phyloP scores from a whole-genome alignment of 2,113 vertebrate species.

The Alaudala cheleensis region DNA sequence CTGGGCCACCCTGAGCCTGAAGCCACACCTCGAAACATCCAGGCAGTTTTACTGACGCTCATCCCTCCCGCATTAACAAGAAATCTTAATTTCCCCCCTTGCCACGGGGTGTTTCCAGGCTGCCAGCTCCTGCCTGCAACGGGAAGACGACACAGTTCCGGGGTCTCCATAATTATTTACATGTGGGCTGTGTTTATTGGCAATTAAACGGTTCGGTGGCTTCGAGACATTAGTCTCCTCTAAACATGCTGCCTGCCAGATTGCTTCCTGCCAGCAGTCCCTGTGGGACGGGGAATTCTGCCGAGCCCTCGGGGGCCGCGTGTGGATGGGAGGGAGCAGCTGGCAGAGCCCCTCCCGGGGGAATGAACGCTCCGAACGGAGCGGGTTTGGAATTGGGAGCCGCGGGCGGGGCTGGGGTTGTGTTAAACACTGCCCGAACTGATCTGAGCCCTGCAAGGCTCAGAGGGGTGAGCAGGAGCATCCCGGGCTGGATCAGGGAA shows the following conservation, averaged over 20 bases:
- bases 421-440: rapidly evolving
- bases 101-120: not conserved
- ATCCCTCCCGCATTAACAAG: not conserved
- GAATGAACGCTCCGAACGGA: not conserved
- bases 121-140: not conserved
- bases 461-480: not conserved
- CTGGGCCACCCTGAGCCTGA: rapidly evolving
- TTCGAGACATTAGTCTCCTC: conserved; percentile 29
- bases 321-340: not conserved
- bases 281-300: not conserved
- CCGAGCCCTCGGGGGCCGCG: not conserved
- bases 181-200: conserved; percentile 21
- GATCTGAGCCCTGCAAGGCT: not conserved
- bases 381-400: not conserved
- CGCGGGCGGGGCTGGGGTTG: not conserved
- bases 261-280: conserved; percentile 20
- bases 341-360: not conserved
- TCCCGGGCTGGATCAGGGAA: not conserved
- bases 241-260: conserved; percentile 8
- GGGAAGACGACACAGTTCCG: not conserved
- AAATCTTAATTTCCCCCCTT: not conserved
- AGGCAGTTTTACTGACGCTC: not conserved
- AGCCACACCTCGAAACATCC: not conserved
- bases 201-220: conserved; percentile 47
- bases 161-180: conserved; percentile 18